A percentile compares a stretch with the other conserved stretches of the same genome.
phyloP scores from a whole-genome alignment of 2,888 invertebrate species.

The Chloroclystis v-ata region DNA sequence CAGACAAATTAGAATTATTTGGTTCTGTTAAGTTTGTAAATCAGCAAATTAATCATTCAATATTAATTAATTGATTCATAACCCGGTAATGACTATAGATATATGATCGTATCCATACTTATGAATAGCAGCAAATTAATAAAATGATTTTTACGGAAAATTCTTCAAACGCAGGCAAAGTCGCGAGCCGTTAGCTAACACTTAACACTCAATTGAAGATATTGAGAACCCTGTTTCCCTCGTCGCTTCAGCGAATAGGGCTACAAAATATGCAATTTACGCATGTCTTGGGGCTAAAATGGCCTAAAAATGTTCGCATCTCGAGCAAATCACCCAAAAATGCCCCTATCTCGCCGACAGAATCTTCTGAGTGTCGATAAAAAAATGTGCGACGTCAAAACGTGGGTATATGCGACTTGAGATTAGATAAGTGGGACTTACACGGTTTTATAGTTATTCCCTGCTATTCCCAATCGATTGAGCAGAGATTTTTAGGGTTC shows the following conservation, averaged over 20 bases:
- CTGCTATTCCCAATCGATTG: not conserved
- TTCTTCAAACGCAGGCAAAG: no score
- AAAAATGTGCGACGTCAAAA: conserved; percentile 43
- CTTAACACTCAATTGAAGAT: conserved; percentile 11
- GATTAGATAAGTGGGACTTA: conserved; percentile 37
- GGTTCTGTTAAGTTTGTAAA: no score
- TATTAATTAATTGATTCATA: no score
- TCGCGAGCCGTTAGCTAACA: no score
- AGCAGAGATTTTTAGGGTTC: not conserved
- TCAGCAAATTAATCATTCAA: no score
- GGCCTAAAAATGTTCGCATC: conserved; percentile 19
- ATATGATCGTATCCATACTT: no score
- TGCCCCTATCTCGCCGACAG: conserved; percentile 29
- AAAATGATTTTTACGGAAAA: no score
- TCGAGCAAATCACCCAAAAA: conserved; percentile 42
- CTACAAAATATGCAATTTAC: conserved; percentile 27
- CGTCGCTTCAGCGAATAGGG: conserved; percentile 13
- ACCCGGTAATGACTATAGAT: no score
- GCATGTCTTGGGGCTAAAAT: conserved; percentile 15
- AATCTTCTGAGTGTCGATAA: conserved; percentile 32
- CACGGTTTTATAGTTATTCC: conserved; percentile 10
- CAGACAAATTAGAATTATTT: no score
- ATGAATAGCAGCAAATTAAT: no score
- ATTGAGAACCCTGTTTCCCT: conserved; percentile 12
- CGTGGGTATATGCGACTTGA: conserved; percentile 37